Base-by-base conservation (phyloP, 2,113 vertebrate species). In the Lonchura striata region DNA sequence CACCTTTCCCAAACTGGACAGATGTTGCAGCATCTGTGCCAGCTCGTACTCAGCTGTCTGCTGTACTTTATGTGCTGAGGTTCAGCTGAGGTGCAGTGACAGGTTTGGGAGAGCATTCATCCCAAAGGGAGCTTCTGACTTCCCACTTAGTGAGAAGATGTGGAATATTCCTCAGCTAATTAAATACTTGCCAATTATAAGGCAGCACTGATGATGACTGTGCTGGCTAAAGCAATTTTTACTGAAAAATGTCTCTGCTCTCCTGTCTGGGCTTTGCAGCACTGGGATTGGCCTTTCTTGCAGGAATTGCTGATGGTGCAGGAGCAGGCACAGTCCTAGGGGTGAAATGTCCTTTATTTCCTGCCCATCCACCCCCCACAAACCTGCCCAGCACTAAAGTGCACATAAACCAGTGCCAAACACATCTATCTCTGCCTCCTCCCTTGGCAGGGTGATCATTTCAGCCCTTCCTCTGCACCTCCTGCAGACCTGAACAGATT, bases 21-120 rank as follows among this genome's bases (percentile, higher is more conserved):
- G 93, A 85, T 95, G 95, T 88, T 79, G 64, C 79, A 78, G 72
- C 95, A 92, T 92, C 95, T 95, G 97, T 66, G 74, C 70, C 52
- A 65, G 42, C 71, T 64, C 44, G 2, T 14, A 2, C 60, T 23
- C 28, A 79, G 3, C 49, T 17, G 28, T 12, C 88, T 80, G 47
- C 59, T 75, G 74, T 70, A 9, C 53, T 95, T 80, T 20, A 3
- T 15, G 52, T n/a, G 63, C 68, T 61, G 92, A 54, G 7, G 13
- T n/a, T 91, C 77, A 82, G 79, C 66, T n/a, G 66, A 82, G 69
- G 24, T 37, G 61, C 69, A 28, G 31, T 10, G 63, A 70, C 31
- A 54, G 85, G 69, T 35, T 76, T 89, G 47, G 65, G 71, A 93
- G 53, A 19, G 6, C 25, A 17, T 50, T 47, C 79, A 35, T 74